A percentile compares a stretch with the other conserved stretches of the same genome.
Conservation (phyloP, 2,888 invertebrate genomes). For the Hoplodrina ambigua region DNA sequence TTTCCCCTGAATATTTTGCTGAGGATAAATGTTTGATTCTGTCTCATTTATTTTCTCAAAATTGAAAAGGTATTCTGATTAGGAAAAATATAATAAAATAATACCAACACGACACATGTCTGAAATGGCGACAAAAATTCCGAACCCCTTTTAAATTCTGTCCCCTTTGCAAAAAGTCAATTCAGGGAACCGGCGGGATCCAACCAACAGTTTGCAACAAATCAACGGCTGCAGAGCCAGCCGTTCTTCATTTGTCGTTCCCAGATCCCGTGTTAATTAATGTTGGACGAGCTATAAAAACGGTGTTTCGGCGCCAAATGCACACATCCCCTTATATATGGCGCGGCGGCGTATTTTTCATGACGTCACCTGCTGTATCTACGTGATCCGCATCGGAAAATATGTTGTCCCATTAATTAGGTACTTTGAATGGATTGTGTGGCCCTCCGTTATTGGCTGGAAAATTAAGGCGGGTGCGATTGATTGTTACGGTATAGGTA, state of each 20-base stretch:
- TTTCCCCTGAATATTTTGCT: slow-evolving; percentile 26
- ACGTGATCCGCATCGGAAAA: slow-evolving; percentile 81
- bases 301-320: slow-evolving; percentile 63
- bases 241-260: slow-evolving; percentile 73
- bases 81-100: neutral
- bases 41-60: neutral
- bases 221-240: slow-evolving; percentile 59
- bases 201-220: slow-evolving; percentile 53
- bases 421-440: slow-evolving; percentile 82
- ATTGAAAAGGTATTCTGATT: neutral
- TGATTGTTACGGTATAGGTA: slow-evolving; percentile 78
- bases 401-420: slow-evolving; percentile 85
- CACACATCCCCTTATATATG: slow-evolving; percentile 71
- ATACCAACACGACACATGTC: slow-evolving; percentile 6
- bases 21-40: slow-evolving; percentile 11
- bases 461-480: slow-evolving; percentile 80
- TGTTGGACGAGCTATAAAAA: slow-evolving; percentile 73
- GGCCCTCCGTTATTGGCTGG: slow-evolving; percentile 79
- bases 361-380: slow-evolving; percentile 80
- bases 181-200: slow-evolving; percentile 24
- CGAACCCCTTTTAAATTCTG: slow-evolving; percentile 56
- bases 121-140: slow-evolving; percentile 22
- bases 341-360: slow-evolving; percentile 73
- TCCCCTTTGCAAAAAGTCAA: slow-evolving; percentile 50
- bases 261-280: slow-evolving; percentile 74